Conservation (phyloP, 2,113 vertebrate genomes). For the Dipodomys stephensi region DNA sequence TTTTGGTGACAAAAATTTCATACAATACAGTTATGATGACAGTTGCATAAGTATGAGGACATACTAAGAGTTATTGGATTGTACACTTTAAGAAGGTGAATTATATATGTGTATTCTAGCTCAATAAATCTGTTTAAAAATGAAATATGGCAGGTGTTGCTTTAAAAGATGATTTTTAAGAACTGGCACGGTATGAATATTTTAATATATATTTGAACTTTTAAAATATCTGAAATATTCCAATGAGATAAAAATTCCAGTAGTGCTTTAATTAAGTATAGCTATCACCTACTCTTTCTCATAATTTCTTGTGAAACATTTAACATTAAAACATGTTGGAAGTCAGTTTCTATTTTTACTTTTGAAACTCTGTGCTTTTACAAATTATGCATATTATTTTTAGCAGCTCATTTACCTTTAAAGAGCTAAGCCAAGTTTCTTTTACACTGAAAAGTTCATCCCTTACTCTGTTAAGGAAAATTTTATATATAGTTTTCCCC, state of each 20-base stretch:
- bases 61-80: not conserved
- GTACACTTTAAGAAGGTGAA: not conserved
- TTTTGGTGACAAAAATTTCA: not conserved
- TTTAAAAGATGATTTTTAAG: not conserved
- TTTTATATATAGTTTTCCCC: not conserved
- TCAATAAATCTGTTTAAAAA: not conserved
- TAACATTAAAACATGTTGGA: conserved; percentile 33
- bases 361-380: not conserved
- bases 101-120: not conserved
- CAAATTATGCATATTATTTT: conserved; percentile 30
- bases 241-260: conserved; percentile 9
- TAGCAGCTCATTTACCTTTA: conserved; percentile 56
- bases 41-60: not conserved
- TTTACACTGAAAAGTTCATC: conserved; percentile 34
- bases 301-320: not conserved
- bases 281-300: not conserved
- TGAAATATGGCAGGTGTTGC: not conserved
- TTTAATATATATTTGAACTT: not conserved
- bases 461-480: not conserved
- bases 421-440: conserved; percentile 28
- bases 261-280: conserved; percentile 21
- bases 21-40: not conserved
- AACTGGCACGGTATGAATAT: not conserved
- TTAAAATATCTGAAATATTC: not conserved
- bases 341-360: conserved; percentile 29